Evolutionary conservation across 1,140 invertebrate genomes (phyloP).

Genomic region (Pseudomyrmex pallidus): DNA sequence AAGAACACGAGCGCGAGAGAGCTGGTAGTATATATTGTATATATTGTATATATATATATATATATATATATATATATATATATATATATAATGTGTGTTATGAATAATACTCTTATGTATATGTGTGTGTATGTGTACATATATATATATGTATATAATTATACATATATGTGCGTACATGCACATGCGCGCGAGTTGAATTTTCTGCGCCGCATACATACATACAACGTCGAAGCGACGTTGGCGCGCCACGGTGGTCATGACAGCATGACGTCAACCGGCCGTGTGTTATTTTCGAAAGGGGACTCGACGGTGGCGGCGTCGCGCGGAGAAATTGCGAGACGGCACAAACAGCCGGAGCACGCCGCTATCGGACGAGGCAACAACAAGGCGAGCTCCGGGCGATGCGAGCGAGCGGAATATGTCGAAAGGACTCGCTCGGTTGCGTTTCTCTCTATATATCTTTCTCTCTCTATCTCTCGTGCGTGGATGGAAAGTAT

Average conservation of each 20-base stretch:
- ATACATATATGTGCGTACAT: neutral
- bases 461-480: too few relatives aligned
- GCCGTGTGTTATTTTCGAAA: constrained; percentile 85
- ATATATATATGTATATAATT: neutral
- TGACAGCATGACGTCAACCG: constrained; percentile 83
- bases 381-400: constrained; percentile 66
- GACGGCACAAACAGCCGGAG: constrained; percentile 65
- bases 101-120: neutral
- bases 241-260: constrained; percentile 70
- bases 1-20: constrained; percentile 12
- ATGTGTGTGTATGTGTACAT: neutral
- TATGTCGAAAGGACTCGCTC: constrained; percentile 53
- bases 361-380: constrained; percentile 61
- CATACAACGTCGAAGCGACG: constrained; percentile 61
- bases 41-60: neutral
- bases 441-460: constrained; percentile 23
- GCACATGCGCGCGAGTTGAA: constrained; percentile 56
- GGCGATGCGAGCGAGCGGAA: constrained; percentile 44
- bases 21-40: neutral
- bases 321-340: constrained; percentile 74
- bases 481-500: constrained; percentile 52
- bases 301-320: constrained; percentile 80
- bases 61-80: neutral
- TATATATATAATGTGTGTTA: neutral
- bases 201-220: constrained; percentile 74